Conservation (phyloP, 2,797 vertebrate genomes). For the Orestias chungarensis region DNA sequence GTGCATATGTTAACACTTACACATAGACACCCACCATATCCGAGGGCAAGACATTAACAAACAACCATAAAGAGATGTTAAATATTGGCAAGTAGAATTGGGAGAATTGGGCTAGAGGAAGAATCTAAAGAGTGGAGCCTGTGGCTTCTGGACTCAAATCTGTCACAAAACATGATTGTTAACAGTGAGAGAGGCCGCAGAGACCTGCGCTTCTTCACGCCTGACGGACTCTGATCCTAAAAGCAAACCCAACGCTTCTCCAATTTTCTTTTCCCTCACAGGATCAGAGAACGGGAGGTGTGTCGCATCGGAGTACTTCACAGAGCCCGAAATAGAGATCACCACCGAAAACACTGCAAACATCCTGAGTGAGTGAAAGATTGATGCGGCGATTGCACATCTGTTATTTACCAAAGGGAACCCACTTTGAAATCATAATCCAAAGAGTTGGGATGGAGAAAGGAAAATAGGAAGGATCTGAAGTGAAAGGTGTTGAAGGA, state of each 20-base stretch:
- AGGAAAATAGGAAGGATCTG: background rate
- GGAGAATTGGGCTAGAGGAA: conserved; percentile 18
- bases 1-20: conserved; percentile 5
- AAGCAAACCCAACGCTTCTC: conserved; percentile 29
- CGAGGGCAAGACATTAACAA: conserved; percentile 21
- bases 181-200: conserved; percentile 45
- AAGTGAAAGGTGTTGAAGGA: background rate
- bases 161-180: conserved; percentile 58
- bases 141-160: conserved; percentile 38
- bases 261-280: conserved; percentile 48
- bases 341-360: conserved; percentile 95
- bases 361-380: conserved; percentile 87
- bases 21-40: conserved; percentile 8
- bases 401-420: background rate
- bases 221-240: conserved; percentile 36
- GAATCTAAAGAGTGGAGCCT: conserved; percentile 13
- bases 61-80: conserved; percentile 13
- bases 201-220: conserved; percentile 37
- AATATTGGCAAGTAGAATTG: conserved; percentile 2
- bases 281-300: conserved; percentile 85
- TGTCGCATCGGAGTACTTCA: conserved; percentile 92
- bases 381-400: background rate
- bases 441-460: background rate
- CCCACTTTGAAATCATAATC: background rate
- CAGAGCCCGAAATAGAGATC: conserved; percentile 91